Evolutionary conservation across 64 coral and sea anemone genomes (phyloP), one percentile per base, ranked within the genome.

Genomic region (Stichodactyla helianthus): DNA sequence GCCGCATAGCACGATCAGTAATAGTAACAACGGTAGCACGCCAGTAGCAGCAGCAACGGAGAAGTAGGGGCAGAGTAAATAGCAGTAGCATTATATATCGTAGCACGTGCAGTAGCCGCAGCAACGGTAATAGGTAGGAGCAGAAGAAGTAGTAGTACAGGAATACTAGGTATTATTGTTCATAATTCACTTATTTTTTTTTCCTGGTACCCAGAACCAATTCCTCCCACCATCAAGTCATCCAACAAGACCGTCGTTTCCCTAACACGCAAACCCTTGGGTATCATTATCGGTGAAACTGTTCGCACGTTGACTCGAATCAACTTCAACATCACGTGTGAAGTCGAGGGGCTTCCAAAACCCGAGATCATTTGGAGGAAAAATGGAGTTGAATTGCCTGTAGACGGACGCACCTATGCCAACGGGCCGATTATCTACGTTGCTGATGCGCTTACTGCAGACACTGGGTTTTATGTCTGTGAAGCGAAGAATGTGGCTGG

Each of bases 311-410:
- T 84, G n/a, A 84, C 83, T 59, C 83, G 83, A 7, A 84, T 84
- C n/a, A 35, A 60, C 6, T 84, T 84, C 83, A 84, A 84, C 35
- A 84, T 84, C 55, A 84, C 83, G 0, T 84, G 83, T 63, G 83
- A 84, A 63, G 59, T 63, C 8, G 83, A 84, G 18, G 90, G 90
- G 25, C 15, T 87, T 50, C 90, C 90, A 56, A 51, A 19, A 22
- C 90, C 90, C 52, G 60, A 92, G 28, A 83, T 92, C 26, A 87
- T 74, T 53, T 92, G 90, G 90, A 61, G 63, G 25, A 92, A 64
- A 82, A 86, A 92, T 77, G 90, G 77, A 50, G 77, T 81, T 25
- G 85, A 82, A 44, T 3, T 92, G 6, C 90, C 83, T 26, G 51
- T 60, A 35, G 83, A 84, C n/a, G 83, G 83, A 6, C 54, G 83